These are phyloP conservation scores for human (Homo sapiens) DNA, from an alignment of 2,113 vertebrate species.

Conservation along the genomic window DNA sequence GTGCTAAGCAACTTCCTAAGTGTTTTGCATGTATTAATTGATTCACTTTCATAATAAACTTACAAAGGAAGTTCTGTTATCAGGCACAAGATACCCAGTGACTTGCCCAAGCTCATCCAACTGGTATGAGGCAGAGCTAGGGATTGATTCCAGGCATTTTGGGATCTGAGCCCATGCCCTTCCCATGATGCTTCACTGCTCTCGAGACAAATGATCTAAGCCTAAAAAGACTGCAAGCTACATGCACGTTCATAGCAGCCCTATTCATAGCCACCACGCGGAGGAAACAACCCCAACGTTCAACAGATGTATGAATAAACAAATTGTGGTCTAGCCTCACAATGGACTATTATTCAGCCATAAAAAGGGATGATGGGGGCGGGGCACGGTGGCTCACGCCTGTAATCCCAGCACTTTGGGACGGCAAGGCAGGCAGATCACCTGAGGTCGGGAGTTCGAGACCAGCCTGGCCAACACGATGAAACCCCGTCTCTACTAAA, in stretches of 20 bases:
- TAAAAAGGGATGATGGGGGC: neutral
- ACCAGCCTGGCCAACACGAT: too few relatives aligned
- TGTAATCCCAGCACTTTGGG: too few relatives aligned
- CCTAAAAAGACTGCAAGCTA: neutral
- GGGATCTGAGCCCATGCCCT: neutral
- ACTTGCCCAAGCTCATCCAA: neutral
- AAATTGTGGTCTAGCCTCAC: neutral
- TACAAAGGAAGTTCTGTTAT: neutral
- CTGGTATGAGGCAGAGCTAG: neutral
- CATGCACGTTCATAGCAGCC: neutral
- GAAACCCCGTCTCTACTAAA: too few relatives aligned
- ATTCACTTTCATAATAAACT: neutral
- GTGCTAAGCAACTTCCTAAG: neutral
- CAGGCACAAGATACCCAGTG: neutral
- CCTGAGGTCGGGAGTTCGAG: too few relatives aligned
- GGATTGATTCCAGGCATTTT: neutral
- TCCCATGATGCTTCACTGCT: neutral
- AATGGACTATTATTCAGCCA: neutral
- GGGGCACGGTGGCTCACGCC: too few relatives aligned
- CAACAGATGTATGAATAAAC: neutral
- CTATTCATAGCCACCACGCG: neutral
- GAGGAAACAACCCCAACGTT: too few relatives aligned
- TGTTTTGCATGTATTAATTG: neutral
- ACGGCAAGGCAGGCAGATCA: too few relatives aligned
- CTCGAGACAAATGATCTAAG: neutral